Evolutionary conservation across 1,140 invertebrate genomes (phyloP), one percentile per base, ranked within the genome.

Genomic region (Ceratosolen solmsi): DNA sequence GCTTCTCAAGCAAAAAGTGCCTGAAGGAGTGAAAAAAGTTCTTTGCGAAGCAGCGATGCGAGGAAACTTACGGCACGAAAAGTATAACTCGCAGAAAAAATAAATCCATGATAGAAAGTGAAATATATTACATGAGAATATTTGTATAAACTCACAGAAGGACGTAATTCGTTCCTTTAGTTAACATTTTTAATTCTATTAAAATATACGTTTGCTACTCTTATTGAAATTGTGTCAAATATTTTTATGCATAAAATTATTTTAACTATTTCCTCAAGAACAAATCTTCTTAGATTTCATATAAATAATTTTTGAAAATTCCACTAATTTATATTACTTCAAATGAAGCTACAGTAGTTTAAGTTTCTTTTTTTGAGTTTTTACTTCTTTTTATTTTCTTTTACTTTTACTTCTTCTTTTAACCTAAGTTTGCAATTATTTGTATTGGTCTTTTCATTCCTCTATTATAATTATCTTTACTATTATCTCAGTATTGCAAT

Each of bases 1-100:
- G 83, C 83, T 68, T 5, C 33, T 33, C 51, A 9, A 38, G 77
- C 73, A 83, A 84, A 83, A 72, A 76, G 49, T 17, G 27, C 27
- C 20, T 41, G 56, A 65, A 58, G 54, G 56, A 81, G 51, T 38
- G 33, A 84, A 72, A 81, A 80, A 56, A 79, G 65, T 63, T 46
- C 38, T 36, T 36, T 25, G 63, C 20, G 20, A 68, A 38, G 17
- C 63, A n/a, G 36, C 36, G 7, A 68, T 33, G 46, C 76, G 63
- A 78, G n/a, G 76, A 81, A 75, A 81, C 49, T 74, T 49, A 49
- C 71, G 7, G 63, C 36, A n/a, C 56, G 38, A 41, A 17, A 15
- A 2, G 20, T 27, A 46, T 25, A 58, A 60, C 56, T 60, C 56
- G 56, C 56, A 63, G 58, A 36, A 82, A 80, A 77, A 79, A 20